Percentiles rank a stretch among this genome's conserved stretches.
These are phyloP conservation scores for Aspidiotus rigidus DNA, from an alignment of 2,888 invertebrate species.

Conservation along the genomic window DNA sequence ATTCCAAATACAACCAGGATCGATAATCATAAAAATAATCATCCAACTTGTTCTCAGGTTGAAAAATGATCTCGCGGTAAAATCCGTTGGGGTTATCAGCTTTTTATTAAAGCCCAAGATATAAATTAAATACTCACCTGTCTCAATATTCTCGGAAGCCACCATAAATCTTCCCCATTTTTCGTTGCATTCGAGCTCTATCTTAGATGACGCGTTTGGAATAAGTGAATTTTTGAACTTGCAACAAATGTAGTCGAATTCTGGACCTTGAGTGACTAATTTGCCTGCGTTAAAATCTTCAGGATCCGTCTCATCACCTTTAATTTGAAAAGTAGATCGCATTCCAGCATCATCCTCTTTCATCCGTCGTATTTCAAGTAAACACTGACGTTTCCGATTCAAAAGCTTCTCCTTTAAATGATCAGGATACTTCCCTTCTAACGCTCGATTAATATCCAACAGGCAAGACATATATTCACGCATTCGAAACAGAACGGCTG, in stretches of 20 bases:
- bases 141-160: slow-evolving; percentile 56
- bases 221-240: slow-evolving; percentile 42
- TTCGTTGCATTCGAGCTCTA: slow-evolving; percentile 52
- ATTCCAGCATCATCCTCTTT: background rate
- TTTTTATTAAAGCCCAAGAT: no score
- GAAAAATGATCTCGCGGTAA: no score
- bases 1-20: no score
- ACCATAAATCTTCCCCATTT: slow-evolving; percentile 59
- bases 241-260: background rate
- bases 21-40: no score
- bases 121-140: slow-evolving; percentile 45
- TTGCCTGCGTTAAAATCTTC: background rate
- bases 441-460: slow-evolving; percentile 53
- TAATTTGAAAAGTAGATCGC: background rate
- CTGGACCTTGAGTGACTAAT: background rate
- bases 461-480: slow-evolving; percentile 55
- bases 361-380: background rate
- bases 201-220: slow-evolving; percentile 54
- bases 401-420: slow-evolving; percentile 56
- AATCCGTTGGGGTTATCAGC: no score
- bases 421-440: slow-evolving; percentile 54
- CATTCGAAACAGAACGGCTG: slow-evolving; percentile 55
- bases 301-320: no score
- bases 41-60: no score
- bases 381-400: slow-evolving; percentile 45